Evolutionary conservation across 2,888 invertebrate species (phyloP), one percentile per base, ranked within the genome.

Genomic region (Drosophila macrospina): DNA sequence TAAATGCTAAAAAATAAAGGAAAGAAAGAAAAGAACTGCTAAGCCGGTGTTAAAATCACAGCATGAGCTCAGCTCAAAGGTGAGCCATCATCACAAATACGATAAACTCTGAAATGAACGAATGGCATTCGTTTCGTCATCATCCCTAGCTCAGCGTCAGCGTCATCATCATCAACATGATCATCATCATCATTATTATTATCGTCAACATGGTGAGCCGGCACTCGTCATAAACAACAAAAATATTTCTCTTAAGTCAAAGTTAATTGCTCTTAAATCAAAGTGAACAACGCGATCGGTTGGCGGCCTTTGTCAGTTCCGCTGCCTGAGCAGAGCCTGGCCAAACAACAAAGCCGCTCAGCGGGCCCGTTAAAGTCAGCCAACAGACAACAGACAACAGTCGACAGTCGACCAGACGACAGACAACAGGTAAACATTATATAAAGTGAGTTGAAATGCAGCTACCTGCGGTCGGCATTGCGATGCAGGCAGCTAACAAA

Each of bases 251-350:
- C 84, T 84, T 84, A 88, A 84, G 87, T 88, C 87, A 88, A 80
- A 69, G 76, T 69, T 84, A 88, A 86, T 84, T 73, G 81, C 84
- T 88, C 88, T 84, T 84, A 84, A 88, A 84, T 86, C 88, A 84
- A 84, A 75, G 75, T 50, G 66, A 78, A 70, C 66, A 66, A 69
- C 63, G 66, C 69, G 88, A 83, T 86, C 83, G 78, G 56, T 28
- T 36, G 57, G 69, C 41, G 36, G 42, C 41, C 56, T 62, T 59
- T 75, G 54, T 69, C 32, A 56, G 61, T 64, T 71, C 71, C 63
- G 69, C 52, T 57, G 56, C 47, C 42, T 59, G 47, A 8, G 5
- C 44, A 32, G 48, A 52, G 52, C 30, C 69, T 36, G 71, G 57
- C 44, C 24, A 32, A 68, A 72, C 72, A 72, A 72, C 76, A 75